Percentiles rank a stretch among this genome's conserved stretches.
These are phyloP conservation scores for Pseudopodoces humilis DNA, from an alignment of 2,113 vertebrate genomes.

Conservation along the genomic window DNA sequence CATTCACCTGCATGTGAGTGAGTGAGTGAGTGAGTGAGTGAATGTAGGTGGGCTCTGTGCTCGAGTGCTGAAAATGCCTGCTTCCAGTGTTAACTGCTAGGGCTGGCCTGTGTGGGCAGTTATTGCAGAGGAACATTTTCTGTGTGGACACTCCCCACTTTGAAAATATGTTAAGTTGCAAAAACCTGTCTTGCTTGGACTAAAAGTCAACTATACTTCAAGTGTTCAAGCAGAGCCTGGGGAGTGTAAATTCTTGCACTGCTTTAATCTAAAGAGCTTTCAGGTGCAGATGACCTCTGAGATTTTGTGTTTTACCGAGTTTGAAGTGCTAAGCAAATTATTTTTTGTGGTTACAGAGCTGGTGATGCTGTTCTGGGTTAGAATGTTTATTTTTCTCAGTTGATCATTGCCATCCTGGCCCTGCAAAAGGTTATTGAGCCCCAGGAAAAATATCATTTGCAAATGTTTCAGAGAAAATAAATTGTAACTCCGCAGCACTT, in stretches of 20 bases:
- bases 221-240: neutral
- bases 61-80: neutral
- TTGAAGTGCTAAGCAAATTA: neutral
- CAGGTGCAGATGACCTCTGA: neutral
- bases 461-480: neutral
- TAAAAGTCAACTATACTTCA: neutral
- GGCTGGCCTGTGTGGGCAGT: neutral
- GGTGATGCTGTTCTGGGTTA: neutral
- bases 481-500: neutral
- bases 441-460: neutral
- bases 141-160: neutral
- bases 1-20: neutral
- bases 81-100: neutral
- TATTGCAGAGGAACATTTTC: neutral
- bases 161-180: neutral
- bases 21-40: neutral
- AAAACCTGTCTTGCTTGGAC: neutral
- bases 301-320: neutral
- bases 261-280: slow-evolving; percentile 1
- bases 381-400: neutral
- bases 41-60: neutral
- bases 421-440: neutral
- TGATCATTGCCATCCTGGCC: neutral
- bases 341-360: neutral
- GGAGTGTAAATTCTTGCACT: neutral